Evolutionary conservation across 2,797 vertebrate species (phyloP).

Genomic region (Liasis olivaceus): DNA sequence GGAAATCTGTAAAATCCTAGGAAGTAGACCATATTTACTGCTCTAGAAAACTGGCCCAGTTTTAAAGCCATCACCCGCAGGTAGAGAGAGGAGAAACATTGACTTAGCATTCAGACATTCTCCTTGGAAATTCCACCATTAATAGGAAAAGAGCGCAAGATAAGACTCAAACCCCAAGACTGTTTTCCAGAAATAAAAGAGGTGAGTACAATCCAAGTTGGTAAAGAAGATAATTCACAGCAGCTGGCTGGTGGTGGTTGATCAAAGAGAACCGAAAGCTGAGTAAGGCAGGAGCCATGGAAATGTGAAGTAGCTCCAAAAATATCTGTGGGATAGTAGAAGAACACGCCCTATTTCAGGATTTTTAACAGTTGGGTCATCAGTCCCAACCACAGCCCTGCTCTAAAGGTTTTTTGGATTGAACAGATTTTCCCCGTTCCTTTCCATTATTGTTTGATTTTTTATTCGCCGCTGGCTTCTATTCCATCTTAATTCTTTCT

Average conservation of each 20-base stretch:
- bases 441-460: not conserved
- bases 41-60: not conserved
- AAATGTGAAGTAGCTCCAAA: constrained; percentile 52
- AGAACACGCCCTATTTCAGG: constrained; percentile 45
- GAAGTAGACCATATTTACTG: too few relatives aligned
- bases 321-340: constrained; percentile 48
- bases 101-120: not conserved
- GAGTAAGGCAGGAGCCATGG: constrained; percentile 60
- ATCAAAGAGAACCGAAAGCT: constrained; percentile 61
- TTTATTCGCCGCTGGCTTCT: not conserved
- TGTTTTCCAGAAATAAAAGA: not conserved
- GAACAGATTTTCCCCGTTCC: not conserved
- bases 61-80: not conserved
- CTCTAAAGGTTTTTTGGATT: not conserved
- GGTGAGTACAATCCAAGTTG: not conserved
- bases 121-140: not conserved
- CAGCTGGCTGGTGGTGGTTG: constrained; percentile 61
- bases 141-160: not conserved
- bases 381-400: not conserved
- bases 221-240: constrained; percentile 58
- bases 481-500: not conserved
- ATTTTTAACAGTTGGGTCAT: constrained; percentile 1
- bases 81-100: not conserved
- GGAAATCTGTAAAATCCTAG: too few relatives aligned
- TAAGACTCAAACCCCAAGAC: not conserved